A percentile compares a stretch with the other conserved stretches of the same genome.
phyloP scores from a whole-genome alignment of 2,113 vertebrate species.

The Cavia porcellus region DNA sequence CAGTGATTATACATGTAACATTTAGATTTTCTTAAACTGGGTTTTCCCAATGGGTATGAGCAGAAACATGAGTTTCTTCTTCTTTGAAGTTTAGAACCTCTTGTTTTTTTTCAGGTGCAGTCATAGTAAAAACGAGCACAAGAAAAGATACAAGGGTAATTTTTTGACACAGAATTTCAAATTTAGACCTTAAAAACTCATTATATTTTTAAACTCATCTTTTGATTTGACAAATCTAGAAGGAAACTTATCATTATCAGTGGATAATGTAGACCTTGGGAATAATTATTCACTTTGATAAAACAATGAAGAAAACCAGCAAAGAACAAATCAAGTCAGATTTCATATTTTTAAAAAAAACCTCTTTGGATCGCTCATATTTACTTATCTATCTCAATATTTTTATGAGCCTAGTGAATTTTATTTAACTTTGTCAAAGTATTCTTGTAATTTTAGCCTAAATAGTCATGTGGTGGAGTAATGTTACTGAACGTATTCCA shows the following conservation, averaged over 20 bases:
- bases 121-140: not conserved
- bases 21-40: not conserved
- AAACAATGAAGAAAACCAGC: not conserved
- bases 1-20: not conserved
- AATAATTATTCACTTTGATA: constrained; percentile 43
- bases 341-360: not conserved
- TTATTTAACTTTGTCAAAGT: constrained; percentile 35
- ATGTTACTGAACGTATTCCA: constrained; percentile 12
- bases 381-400: not conserved
- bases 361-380: not conserved
- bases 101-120: constrained; percentile 33
- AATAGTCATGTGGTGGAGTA: not conserved
- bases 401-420: constrained; percentile 6
- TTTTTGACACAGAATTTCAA: constrained; percentile 49
- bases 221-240: constrained; percentile 25
- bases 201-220: constrained; percentile 6
- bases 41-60: not conserved
- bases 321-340: not conserved
- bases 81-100: not conserved
- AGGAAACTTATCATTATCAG: not conserved
- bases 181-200: constrained; percentile 45
- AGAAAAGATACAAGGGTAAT: not conserved
- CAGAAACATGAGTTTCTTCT: constrained; percentile 27
- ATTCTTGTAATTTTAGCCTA: not conserved
- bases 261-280: not conserved